These are phyloP conservation scores for Drosophila borborema DNA, from an alignment of 2,888 invertebrate species.

Conservation along the genomic window DNA sequence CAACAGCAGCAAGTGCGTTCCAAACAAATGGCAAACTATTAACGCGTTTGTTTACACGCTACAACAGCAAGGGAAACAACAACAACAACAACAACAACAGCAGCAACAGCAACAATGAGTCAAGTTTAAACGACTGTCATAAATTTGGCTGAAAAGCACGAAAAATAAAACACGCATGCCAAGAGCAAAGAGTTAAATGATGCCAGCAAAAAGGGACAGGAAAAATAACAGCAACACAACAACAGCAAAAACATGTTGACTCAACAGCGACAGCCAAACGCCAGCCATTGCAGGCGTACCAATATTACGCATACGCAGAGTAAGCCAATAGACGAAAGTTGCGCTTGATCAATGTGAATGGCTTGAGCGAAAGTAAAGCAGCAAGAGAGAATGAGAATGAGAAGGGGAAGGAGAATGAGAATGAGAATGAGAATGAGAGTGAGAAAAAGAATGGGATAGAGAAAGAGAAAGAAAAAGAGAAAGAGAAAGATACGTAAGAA, in stretches of 20 bases:
- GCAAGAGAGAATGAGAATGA: not conserved
- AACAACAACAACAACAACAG: constrained; percentile 23
- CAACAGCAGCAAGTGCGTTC: constrained; percentile 43
- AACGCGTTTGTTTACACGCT: constrained; percentile 71
- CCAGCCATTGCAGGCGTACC: not conserved
- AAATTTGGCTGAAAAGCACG: constrained; percentile 57
- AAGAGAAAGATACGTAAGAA: not conserved
- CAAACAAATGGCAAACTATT: constrained; percentile 75
- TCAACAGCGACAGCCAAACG: not conserved
- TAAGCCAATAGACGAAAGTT: constrained; percentile 5
- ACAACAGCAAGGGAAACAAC: constrained; percentile 35
- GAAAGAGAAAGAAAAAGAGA: not conserved
- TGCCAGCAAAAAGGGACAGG: constrained; percentile 20
- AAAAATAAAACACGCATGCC: constrained; percentile 37
- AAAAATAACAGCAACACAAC: not conserved
- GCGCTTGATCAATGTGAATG: not conserved
- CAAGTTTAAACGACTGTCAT: constrained; percentile 64
- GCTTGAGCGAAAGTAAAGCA: not conserved
- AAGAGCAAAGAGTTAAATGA: constrained; percentile 17
- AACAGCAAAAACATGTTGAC: not conserved
- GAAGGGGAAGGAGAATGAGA: not conserved
- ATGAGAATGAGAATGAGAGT: not conserved
- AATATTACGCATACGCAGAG: constrained; percentile 44
- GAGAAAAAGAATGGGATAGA: too few relatives aligned
- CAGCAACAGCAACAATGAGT: constrained; percentile 38